phyloP scores from a whole-genome alignment of 2,888 invertebrate genomes.

The Polietes domitor region DNA sequence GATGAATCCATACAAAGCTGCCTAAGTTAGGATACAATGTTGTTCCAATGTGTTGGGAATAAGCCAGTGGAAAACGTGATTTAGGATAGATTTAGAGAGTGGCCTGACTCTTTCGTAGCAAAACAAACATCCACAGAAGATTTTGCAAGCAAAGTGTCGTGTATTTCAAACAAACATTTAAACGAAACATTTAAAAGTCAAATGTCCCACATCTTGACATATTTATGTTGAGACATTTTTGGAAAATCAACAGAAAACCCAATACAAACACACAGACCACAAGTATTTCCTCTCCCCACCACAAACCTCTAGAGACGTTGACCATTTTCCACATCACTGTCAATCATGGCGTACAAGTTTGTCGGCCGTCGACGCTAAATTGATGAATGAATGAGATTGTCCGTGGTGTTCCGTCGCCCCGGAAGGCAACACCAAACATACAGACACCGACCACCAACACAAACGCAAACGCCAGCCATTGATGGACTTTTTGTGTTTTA shows the following conservation, averaged over 20 bases:
- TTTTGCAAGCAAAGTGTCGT: background rate
- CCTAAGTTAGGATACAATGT: background rate
- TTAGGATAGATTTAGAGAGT: no score
- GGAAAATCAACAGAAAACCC: conserved; percentile 13
- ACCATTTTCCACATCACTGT: conserved; percentile 29
- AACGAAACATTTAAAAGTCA: conserved; percentile 21
- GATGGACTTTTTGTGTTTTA: background rate
- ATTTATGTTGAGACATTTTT: conserved; percentile 4
- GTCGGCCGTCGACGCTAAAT: background rate
- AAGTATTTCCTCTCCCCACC: background rate
- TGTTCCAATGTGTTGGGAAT: background rate
- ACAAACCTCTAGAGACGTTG: background rate
- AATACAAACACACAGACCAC: background rate
- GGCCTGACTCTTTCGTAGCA: background rate
- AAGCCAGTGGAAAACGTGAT: background rate
- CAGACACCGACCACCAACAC: background rate
- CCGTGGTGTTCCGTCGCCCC: background rate
- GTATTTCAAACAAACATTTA: background rate
- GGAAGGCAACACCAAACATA: background rate
- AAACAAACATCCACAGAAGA: background rate
- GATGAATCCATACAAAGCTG: no score
- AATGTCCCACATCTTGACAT: background rate
- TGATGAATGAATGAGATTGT: conserved; percentile 3
- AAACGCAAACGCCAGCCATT: background rate
- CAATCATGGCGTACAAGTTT: conserved; percentile 9